phyloP scores from a whole-genome alignment of 2,888 invertebrate species.

The Poecilobothrus nobilitatus region DNA sequence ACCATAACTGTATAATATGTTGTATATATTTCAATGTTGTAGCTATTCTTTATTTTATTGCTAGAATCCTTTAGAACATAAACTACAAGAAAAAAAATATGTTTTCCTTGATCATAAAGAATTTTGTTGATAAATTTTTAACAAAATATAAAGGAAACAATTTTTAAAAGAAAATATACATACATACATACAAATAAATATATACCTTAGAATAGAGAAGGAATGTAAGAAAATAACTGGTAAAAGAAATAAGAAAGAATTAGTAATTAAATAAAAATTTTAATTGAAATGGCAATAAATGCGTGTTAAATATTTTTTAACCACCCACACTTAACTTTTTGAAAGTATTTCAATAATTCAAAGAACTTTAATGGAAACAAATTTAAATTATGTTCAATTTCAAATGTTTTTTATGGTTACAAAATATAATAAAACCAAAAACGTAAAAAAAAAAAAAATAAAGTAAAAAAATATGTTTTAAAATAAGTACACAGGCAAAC shows the following conservation, averaged over 20 bases:
- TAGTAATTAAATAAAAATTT: constrained; percentile 2
- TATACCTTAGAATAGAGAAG: no score
- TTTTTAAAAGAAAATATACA: no score
- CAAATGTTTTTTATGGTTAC: neutral
- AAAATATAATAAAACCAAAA: neutral
- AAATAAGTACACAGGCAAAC: neutral
- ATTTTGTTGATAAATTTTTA: no score
- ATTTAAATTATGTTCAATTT: constrained; percentile 1
- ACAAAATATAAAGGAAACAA: no score
- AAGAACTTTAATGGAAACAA: neutral
- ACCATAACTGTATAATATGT: no score
- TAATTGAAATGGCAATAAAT: constrained; percentile 6
- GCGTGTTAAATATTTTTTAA: neutral
- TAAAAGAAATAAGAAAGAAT: neutral
- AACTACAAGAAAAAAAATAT: no score
- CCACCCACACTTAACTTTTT: neutral
- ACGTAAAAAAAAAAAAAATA: neutral
- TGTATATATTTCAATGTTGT: no score
- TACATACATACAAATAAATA: no score
- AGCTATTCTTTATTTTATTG: no score
- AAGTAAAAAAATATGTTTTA: neutral
- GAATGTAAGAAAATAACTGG: no score
- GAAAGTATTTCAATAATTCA: neutral
- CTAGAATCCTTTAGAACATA: no score
- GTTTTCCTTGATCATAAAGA: no score